Conservation (phyloP, 1,140 invertebrate genomes). For the Drosophila ironensis region DNA sequence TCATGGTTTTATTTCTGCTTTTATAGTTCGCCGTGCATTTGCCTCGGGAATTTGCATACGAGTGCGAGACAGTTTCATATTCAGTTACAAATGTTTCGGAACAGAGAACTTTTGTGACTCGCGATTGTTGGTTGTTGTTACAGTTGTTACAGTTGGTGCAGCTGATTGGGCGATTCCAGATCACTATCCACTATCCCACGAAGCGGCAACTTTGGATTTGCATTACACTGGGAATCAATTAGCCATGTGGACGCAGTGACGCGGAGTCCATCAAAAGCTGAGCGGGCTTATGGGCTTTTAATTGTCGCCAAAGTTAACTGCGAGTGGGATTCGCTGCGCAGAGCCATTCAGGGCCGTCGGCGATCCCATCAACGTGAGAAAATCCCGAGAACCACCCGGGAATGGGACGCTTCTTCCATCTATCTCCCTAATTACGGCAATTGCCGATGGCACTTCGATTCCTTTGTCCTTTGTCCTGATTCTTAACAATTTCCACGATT, state of each 20-base stretch:
- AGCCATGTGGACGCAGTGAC: slow-evolving; percentile 4
- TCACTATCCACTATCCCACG: slow-evolving; percentile 18
- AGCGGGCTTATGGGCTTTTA: slow-evolving; percentile 49
- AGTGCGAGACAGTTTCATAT: slow-evolving; percentile 37
- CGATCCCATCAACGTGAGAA: slow-evolving; percentile 61
- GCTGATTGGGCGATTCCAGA: not conserved
- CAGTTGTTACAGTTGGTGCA: slow-evolving; percentile 12
- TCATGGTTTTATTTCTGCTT: slow-evolving; percentile 30
- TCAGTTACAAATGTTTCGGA: slow-evolving; percentile 62
- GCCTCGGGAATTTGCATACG: slow-evolving; percentile 57
- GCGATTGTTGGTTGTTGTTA: slow-evolving; percentile 27
- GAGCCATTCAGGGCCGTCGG: not conserved
- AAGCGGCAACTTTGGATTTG: slow-evolving; percentile 57
- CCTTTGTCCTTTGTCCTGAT: slow-evolving; percentile 45
- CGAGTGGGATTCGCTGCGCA: not conserved
- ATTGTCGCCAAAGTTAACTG: slow-evolving; percentile 17
- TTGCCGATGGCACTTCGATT: slow-evolving; percentile 56
- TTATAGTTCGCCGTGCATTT: slow-evolving; percentile 57
- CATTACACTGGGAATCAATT: slow-evolving; percentile 64
- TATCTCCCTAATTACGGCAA: slow-evolving; percentile 67
- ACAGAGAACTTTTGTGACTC: slow-evolving; percentile 52
- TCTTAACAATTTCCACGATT: slow-evolving; percentile 39
- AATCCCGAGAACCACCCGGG: slow-evolving; percentile 27
- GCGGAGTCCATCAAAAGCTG: not conserved
- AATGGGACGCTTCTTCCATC: not conserved